Evolutionary conservation across 2,797 vertebrate species (phyloP).

Genomic region (Bradypus variegatus): DNA sequence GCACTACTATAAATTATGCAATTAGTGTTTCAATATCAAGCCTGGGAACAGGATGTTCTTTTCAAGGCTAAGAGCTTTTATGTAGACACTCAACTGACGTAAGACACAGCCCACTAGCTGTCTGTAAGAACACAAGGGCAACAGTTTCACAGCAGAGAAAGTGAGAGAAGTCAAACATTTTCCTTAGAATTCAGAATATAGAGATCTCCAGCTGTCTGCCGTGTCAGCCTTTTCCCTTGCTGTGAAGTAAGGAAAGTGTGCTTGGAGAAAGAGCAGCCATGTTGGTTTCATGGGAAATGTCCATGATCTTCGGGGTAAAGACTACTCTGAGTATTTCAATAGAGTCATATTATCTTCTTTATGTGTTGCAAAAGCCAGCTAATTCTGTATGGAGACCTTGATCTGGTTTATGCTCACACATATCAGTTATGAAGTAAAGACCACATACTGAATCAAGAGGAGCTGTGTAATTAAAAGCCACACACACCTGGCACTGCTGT

Average conservation of each 20-base stretch:
- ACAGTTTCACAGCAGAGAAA: background rate
- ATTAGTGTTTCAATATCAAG: constrained; percentile 28
- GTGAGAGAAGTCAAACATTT: background rate
- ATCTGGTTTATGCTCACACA: background rate
- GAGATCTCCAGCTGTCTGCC: background rate
- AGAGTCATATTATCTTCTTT: background rate
- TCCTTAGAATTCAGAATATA: background rate
- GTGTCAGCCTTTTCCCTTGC: background rate
- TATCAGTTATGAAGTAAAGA: background rate
- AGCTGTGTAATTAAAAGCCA: background rate
- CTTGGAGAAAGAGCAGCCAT: background rate
- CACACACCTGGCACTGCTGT: background rate
- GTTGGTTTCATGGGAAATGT: background rate
- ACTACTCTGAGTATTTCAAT: background rate
- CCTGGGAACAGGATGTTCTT: constrained; percentile 1
- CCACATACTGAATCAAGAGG: background rate
- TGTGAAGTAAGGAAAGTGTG: background rate
- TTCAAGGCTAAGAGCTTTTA: constrained; percentile 32
- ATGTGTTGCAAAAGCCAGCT: background rate
- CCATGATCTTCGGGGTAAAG: background rate
- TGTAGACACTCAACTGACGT: background rate
- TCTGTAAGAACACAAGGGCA: background rate
- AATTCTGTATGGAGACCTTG: background rate
- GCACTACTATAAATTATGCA: background rate
- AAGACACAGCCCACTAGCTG: background rate